Conservation (phyloP, 2,113 vertebrate species). For the Colaptes auratus region DNA sequence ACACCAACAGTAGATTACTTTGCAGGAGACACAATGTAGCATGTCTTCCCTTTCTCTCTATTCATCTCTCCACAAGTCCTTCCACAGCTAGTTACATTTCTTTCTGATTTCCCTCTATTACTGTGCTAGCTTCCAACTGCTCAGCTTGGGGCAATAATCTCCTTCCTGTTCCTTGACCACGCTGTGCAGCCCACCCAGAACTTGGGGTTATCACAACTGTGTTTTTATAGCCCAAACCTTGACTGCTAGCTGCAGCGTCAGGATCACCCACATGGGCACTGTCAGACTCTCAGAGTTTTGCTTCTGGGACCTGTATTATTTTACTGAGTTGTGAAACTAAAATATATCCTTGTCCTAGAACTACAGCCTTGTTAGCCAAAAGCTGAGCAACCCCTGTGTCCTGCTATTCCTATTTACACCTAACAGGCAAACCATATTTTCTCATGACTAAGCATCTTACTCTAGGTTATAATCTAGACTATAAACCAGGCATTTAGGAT, state of each 20-base stretch:
- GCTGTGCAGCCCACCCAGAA: neutral
- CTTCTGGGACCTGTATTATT: neutral
- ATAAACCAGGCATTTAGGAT: neutral
- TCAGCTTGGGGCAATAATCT: neutral
- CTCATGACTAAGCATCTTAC: neutral
- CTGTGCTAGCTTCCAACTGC: neutral
- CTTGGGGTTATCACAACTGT: neutral
- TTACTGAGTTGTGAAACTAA: neutral
- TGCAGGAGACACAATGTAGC: accelerated
- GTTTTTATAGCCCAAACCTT: neutral
- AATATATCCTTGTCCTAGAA: neutral
- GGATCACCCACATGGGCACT: neutral
- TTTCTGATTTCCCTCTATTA: neutral
- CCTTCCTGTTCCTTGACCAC: neutral
- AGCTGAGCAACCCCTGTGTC: neutral
- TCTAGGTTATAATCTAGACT: neutral
- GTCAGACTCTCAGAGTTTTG: neutral
- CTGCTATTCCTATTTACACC: neutral
- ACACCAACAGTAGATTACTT: neutral
- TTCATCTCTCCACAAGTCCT: neutral
- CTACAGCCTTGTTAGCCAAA: neutral
- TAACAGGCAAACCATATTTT: neutral
- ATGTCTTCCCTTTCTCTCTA: neutral
- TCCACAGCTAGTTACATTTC: neutral
- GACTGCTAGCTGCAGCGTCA: neutral